Conservation (phyloP, 1,140 invertebrate genomes). For the Bombus impatiens region DNA sequence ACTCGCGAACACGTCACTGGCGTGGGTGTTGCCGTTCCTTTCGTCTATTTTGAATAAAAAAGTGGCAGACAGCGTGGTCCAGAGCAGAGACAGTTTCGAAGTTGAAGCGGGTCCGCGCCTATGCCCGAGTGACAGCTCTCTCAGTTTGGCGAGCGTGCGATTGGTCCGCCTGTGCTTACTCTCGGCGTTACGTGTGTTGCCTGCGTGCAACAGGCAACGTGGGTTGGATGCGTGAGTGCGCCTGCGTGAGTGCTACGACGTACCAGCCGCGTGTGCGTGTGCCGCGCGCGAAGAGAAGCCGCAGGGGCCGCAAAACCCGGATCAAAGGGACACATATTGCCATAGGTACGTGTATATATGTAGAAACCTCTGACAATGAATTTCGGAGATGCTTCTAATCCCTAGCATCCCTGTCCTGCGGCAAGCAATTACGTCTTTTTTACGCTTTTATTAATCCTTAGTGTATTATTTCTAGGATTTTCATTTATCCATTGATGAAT, state of each 20-base stretch:
- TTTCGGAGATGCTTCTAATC: not conserved
- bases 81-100: not conserved
- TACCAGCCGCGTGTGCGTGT: conserved; percentile 57
- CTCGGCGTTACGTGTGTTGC: conserved; percentile 57
- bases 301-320: conserved; percentile 39
- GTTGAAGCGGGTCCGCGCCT: conserved; percentile 42
- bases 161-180: conserved; percentile 27
- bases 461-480: not conserved
- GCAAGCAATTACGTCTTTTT: not conserved
- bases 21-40: conserved; percentile 62
- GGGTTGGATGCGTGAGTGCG: conserved; percentile 65
- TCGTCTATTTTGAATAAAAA: not conserved
- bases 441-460: not conserved
- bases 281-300: conserved; percentile 54
- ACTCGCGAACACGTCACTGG: conserved; percentile 43
- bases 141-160: conserved; percentile 39
- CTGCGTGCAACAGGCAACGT: conserved; percentile 28
- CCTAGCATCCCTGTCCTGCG: not conserved
- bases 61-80: conserved; percentile 1
- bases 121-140: conserved; percentile 42
- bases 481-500: not conserved
- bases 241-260: conserved; percentile 54
- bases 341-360: conserved; percentile 37
- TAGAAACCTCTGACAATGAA: not conserved
- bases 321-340: conserved; percentile 37